Base-by-base conservation (phyloP, 2,113 vertebrate genomes). In the Artemisiospiza belli region DNA sequence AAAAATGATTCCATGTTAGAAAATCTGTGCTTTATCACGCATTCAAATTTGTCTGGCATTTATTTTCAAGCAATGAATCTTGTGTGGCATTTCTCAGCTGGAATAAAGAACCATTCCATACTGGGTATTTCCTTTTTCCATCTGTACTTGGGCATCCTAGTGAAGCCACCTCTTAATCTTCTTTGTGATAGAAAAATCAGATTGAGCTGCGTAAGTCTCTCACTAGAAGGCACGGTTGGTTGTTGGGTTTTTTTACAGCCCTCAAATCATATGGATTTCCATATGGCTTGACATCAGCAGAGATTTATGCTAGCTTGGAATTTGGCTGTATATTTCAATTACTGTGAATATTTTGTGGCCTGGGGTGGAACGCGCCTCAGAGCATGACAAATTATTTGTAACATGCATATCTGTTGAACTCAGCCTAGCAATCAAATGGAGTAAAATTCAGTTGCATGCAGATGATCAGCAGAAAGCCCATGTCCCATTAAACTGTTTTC, bases 221-320 rank as follows among this genome's bases (percentile, higher is more conserved):
- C 49, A 54, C 64, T 82, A 43, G 73, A 95, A 95, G 33, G n/a
- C 69, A 47, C 55, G 12, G 47, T 79, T 78, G 52, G 13, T 33
- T 87, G 25, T 25, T 57, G 15, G 63, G 19, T 43, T 75, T 67
- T 58, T 82, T 57, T 61, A 54, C 47, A 93, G 72, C 85, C 39
- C 52, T 93, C 61, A 75, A 78, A 93, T 96, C 83, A 72, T 95
- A 92, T 69, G 92, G 80, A 82, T 97, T 96, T 96, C 94, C 96
- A 95, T 92, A 93, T 72, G 80, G 61, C 73, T 94, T 94, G 94
- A 96, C 94, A 96, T 93, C 69, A 89, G 93, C 84, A 31, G 90
- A 95, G 94, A 96, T 97, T 95, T 96, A 95, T 95, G 73, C 80
- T 95, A 69, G 90, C 80, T 94, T 95, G 92, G 94, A 97, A 96